A percentile compares a stretch with the other conserved stretches of the same genome.
phyloP scores from a whole-genome alignment of 2,888 invertebrate genomes.

The Suillia variegata region DNA sequence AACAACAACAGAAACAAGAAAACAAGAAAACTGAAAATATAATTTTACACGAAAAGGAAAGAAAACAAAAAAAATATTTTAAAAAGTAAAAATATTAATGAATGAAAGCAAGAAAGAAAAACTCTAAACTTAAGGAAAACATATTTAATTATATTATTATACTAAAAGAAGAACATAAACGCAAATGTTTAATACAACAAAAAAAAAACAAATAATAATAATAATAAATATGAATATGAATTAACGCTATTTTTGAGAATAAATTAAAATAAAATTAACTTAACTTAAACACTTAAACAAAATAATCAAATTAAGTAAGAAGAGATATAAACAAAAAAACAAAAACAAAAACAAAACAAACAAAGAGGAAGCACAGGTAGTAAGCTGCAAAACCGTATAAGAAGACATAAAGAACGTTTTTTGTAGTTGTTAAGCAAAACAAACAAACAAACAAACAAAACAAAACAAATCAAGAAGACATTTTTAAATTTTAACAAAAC shows the following conservation, averaged over 20 bases:
- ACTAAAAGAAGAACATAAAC: neutral
- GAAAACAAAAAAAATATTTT: neutral
- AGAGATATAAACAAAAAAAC: too few relatives aligned
- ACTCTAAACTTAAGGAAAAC: too few relatives aligned
- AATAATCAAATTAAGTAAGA: too few relatives aligned
- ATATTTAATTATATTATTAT: neutral
- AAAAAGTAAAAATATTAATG: neutral
- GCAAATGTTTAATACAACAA: neutral
- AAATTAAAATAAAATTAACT: conserved; percentile 8
- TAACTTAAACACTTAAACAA: neutral
- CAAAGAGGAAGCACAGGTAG: conserved; percentile 4
- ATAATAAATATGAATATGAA: conserved; percentile 11
- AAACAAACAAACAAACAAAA: conserved; percentile 17
- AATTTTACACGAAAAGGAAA: neutral
- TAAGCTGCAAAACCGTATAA: conserved; percentile 1
- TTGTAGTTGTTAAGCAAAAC: conserved; percentile 20
- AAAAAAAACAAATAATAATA: conserved; percentile 5
- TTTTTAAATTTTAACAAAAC: conserved; percentile 14
- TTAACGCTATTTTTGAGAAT: conserved; percentile 5
- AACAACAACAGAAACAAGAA: neutral
- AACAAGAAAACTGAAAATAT: neutral
- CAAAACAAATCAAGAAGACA: conserved; percentile 25
- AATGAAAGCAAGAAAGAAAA: too few relatives aligned
- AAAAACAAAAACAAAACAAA: conserved; percentile 26
- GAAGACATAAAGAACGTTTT: neutral